Evolutionary conservation across 2,888 invertebrate genomes (phyloP), one percentile per base, ranked within the genome.

Genomic region (Baccha elongata): DNA sequence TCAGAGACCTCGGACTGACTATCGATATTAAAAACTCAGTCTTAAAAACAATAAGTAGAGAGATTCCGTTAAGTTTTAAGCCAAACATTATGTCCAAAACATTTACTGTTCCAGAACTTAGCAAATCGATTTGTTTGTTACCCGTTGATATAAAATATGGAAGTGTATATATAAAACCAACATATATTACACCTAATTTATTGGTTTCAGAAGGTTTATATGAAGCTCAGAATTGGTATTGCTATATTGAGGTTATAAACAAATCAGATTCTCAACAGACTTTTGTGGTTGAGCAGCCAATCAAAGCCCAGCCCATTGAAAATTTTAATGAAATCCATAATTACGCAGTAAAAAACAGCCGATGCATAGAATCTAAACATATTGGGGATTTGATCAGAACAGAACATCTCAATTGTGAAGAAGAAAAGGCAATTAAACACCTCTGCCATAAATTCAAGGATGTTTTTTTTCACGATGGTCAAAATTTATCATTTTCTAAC

Each of bases 201-300:
- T 64, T 76, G 13, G 46, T 67, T 8, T 42, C 78, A 40, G 69
- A 75, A 29, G 74, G 76, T 15, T 50, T 83, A 26, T 83, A 62
- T 48, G 42, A 58, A n/a, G 37, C 64, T 32, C 29, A 37, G 11
- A 52, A 76, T 26, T 76, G 67, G 67, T 71, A 65, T 37, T 26
- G 42, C 17, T 29, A 37, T 19, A 42, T 73, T 7, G 83, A 83
- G 29, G 65, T 83, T 29, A 29, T 64, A 21, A 58, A 21, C 15
- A 29, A 32, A 17, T 64, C 64, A n/a, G n/a, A 68, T 29, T 29
- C 13, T 26, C 10, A 44, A 50, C 71, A 83, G 46, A 48, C 32
- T 2, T 67, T 72, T 17, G n/a, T 76, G 35, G 32, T 67, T 17
- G 64, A 83, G 35, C 68, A 76, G 53, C 83, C 83, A 15, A 48